A percentile compares a stretch with the other conserved stretches of the same genome.
Evolutionary conservation across 2,888 invertebrate genomes (phyloP).

Genomic region (Morpho deidamia): DNA sequence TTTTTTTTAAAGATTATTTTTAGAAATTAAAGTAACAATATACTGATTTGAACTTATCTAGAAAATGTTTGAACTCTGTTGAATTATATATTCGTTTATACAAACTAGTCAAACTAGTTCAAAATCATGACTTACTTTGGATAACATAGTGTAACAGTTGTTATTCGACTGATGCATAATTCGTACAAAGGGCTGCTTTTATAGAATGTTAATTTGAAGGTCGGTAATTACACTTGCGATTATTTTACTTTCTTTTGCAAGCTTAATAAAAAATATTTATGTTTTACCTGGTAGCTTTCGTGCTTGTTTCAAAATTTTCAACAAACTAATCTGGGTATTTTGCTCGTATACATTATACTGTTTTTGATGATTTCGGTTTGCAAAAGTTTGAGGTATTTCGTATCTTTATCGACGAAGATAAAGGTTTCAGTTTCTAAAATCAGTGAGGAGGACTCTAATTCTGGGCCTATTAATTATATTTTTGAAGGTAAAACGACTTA

Average conservation of each 20-base stretch:
- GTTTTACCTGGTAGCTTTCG: no score
- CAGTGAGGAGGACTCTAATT: no score
- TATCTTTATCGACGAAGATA: no score
- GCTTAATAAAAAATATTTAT: not conserved
- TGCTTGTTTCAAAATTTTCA: no score
- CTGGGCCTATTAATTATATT: no score
- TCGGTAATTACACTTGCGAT: not conserved
- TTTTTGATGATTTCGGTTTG: no score
- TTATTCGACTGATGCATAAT: constrained; percentile 47
- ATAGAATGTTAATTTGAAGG: constrained; percentile 32
- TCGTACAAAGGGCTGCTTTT: constrained; percentile 42
- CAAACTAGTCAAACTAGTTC: not conserved
- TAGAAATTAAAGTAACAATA: not conserved
- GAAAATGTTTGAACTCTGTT: not conserved
- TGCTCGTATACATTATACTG: no score
- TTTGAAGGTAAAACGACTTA: no score
- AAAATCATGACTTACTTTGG: constrained; percentile 50
- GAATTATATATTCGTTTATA: not conserved
- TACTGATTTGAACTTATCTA: not conserved
- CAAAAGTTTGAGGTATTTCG: no score
- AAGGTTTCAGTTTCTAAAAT: no score
- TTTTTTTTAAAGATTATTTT: not conserved
- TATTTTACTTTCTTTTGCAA: not conserved
- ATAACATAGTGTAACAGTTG: constrained; percentile 46
- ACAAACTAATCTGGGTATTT: no score